phyloP scores from a whole-genome alignment of 37 sponge, comb jelly and placozoan species.

The Diacarnus erythraeanus region DNA sequence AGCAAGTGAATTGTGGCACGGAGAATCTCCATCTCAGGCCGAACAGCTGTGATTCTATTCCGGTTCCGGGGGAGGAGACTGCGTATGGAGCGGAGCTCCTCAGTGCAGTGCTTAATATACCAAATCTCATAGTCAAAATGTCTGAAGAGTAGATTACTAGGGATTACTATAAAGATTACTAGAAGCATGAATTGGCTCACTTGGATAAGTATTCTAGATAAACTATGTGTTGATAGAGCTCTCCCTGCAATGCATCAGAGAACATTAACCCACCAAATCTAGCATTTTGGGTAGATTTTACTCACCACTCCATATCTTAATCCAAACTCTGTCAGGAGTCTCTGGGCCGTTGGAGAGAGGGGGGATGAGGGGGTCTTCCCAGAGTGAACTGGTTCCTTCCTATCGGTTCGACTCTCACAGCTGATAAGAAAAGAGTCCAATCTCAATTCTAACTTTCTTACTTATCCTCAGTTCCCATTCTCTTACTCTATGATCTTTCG shows the following conservation, averaged over 20 bases:
- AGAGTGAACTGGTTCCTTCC: constrained; percentile 51
- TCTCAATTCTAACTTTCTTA: no score
- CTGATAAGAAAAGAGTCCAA: constrained; percentile 1
- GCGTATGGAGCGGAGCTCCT: constrained; percentile 50
- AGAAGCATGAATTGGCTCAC: constrained; percentile 26
- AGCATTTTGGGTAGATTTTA: not conserved
- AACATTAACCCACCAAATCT: not conserved
- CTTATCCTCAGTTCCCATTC: not conserved
- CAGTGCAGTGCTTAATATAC: constrained; percentile 66
- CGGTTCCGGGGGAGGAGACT: constrained; percentile 55
- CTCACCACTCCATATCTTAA: constrained; percentile 84
- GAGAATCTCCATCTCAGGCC: constrained; percentile 72
- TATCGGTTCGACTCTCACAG: constrained; percentile 43
- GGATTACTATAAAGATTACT: not conserved
- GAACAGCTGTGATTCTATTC: constrained; percentile 50
- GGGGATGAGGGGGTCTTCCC: constrained; percentile 60
- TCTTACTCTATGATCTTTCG: constrained; percentile 59
- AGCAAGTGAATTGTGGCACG: constrained; percentile 52
- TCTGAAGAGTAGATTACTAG: constrained; percentile 22
- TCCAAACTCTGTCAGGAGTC: constrained; percentile 76
- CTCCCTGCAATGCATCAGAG: constrained; percentile 46
- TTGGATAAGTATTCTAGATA: constrained; percentile 73
- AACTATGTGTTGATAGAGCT: constrained; percentile 55
- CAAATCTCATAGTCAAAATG: constrained; percentile 72
- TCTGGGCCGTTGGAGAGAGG: constrained; percentile 58